Base-by-base conservation (phyloP, 2,888 invertebrate genomes). In the Mechanitis messenoides region DNA sequence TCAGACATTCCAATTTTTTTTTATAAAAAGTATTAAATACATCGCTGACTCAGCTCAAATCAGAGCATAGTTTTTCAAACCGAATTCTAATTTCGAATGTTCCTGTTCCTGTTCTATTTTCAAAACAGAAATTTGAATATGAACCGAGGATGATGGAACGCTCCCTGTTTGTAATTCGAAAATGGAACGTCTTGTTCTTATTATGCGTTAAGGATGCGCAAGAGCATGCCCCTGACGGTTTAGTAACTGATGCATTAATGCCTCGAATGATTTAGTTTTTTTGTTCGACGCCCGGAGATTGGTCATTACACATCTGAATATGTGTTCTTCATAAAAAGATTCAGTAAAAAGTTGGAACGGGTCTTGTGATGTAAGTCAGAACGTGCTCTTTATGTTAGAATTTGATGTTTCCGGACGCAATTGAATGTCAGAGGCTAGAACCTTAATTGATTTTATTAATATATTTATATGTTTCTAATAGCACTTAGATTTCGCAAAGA, bases 221-320 rank as follows among this genome's bases (percentile, higher is more conserved):
- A 79, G 85, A 77, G 88, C 88, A 88, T 87, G 76, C 85, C 83
- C 81, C 85, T 79, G 85, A 84, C 84, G 88, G 86, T 88, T 90
- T 89, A 88, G 88, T 88, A 86, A 86, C 85, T 85, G 87, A 87
- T 87, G 89, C 89, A 88, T 90, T 88, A 87, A 88, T 87, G 84
- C 82, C 73, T 80, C 81, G 80, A 85, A 84, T 83, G 83, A 82
- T 83, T 79, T 80, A 74, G 75, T 79, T 82, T 85, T 84, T 85
- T 83, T 84, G 76, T 82, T 76, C 80, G 71, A 79, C 83, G 83
- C 83, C 82, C 84, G 86, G 87, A 87, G 89, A 88, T 88, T 87
- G 87, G 85, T 87, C 87, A 87, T 87, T 87, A 87, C 87, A 83
- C 84, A 88, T 88, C 85, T 89, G 89, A 89, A 88, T 88, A 86